Evolutionary conservation across 2,797 vertebrate genomes (phyloP).

Genomic region (Galago senegalensis): DNA sequence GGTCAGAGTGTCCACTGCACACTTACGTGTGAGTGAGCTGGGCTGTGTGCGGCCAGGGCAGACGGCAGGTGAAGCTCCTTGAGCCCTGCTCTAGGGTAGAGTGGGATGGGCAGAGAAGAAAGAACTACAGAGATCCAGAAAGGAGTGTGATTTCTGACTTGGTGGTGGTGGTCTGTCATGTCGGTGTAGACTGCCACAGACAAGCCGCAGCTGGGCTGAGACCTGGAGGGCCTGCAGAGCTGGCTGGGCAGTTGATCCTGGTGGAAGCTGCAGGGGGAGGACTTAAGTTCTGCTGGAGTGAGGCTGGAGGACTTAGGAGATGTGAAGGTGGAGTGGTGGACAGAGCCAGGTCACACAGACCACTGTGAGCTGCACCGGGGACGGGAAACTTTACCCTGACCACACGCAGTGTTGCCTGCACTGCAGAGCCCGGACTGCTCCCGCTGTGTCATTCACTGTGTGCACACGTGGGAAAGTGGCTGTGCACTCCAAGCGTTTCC

Average conservation of each 20-base stretch:
- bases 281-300: background rate
- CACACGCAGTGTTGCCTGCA: rapidly evolving
- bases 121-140: rapidly evolving
- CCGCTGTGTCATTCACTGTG: background rate
- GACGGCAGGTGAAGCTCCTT: rapidly evolving
- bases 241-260: background rate
- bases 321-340: background rate
- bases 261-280: background rate
- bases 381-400: background rate
- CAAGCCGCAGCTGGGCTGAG: background rate
- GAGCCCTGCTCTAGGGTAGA: rapidly evolving
- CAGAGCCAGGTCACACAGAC: background rate
- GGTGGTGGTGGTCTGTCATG: too few relatives aligned
- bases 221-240: background rate
- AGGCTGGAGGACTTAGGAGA: background rate
- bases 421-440: rapidly evolving
- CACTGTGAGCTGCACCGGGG: rapidly evolving
- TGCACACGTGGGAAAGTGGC: background rate
- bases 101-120: background rate
- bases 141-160: background rate
- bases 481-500: background rate
- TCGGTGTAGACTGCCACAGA: too few relatives aligned
- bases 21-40: rapidly evolving
- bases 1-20: background rate
- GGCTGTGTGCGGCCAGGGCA: rapidly evolving